These are phyloP conservation scores for Drosophila lini DNA, from an alignment of 1,140 invertebrate species.

Conservation along the genomic window DNA sequence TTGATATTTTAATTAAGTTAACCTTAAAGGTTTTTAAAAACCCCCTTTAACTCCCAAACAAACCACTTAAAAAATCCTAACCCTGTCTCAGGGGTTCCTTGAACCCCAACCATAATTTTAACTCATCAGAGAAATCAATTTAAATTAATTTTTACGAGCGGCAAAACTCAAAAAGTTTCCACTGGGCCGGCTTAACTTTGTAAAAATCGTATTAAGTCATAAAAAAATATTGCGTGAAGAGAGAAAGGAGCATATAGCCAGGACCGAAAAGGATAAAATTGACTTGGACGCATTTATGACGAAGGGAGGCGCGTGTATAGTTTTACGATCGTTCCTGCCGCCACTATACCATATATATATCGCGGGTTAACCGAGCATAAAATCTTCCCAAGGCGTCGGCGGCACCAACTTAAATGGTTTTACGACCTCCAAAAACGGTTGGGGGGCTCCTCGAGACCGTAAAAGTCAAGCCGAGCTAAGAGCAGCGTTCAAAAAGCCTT, in stretches of 20 bases:
- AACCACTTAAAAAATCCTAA: not conserved
- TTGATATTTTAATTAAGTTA: not conserved
- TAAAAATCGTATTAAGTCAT: conserved; percentile 68
- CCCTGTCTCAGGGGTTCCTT: conserved; percentile 9
- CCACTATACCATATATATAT: conserved; percentile 23
- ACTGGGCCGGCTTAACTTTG: conserved; percentile 25
- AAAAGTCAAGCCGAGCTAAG: conserved; percentile 69
- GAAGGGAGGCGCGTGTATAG: conserved; percentile 68
- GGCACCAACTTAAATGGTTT: conserved; percentile 73
- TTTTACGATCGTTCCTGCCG: conserved; percentile 61
- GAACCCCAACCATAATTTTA: conserved; percentile 15
- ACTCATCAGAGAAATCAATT: conserved; percentile 61
- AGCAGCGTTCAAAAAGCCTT: conserved; percentile 67
- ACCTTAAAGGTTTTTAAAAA: not conserved
- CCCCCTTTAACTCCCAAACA: too few relatives aligned
- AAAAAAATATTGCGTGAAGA: conserved; percentile 46
- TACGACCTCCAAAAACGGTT: conserved; percentile 44
- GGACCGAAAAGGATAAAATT: conserved; percentile 58
- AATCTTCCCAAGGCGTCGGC: conserved; percentile 71
- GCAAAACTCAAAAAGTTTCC: conserved; percentile 48
- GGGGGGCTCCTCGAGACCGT: conserved; percentile 46
- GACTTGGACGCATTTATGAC: conserved; percentile 76
- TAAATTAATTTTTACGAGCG: conserved; percentile 76
- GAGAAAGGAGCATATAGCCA: conserved; percentile 15
- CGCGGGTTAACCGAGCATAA: conserved; percentile 75